A percentile compares a stretch with the other conserved stretches of the same genome.
phyloP scores from a whole-genome alignment of 1,140 invertebrate species.

The Drepana arcuata region DNA sequence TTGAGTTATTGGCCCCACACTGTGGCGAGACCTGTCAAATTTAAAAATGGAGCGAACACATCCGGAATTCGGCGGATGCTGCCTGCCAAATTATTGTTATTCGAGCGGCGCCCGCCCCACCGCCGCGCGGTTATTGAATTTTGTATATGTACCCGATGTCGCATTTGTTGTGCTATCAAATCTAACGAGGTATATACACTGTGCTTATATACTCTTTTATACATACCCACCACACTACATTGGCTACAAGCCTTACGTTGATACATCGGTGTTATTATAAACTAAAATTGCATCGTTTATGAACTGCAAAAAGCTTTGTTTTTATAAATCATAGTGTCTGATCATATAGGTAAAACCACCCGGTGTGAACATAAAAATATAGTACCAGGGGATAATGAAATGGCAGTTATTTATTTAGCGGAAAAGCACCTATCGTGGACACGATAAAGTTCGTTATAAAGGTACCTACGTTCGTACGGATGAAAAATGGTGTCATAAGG shows the following conservation, averaged over 20 bases:
- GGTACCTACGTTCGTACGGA: constrained; percentile 20
- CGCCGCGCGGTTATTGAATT: constrained; percentile 59
- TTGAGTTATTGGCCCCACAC: constrained; percentile 3
- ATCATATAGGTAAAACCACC: no score
- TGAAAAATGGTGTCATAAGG: constrained; percentile 19
- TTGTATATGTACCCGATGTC: constrained; percentile 41
- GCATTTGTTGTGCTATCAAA: constrained; percentile 48
- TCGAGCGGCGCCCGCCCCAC: constrained; percentile 38
- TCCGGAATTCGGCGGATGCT: constrained; percentile 57
- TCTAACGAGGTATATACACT: constrained; percentile 31
- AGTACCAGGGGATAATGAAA: constrained; percentile 4
- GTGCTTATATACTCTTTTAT: background rate
- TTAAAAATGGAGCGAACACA: constrained; percentile 65
- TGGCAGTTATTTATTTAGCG: constrained; percentile 28
- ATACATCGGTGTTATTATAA: no score
- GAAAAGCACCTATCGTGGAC: constrained; percentile 26
- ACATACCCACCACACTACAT: no score
- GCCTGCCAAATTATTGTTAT: constrained; percentile 67
- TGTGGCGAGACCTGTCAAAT: constrained; percentile 52
- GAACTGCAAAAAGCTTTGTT: no score
- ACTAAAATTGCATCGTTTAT: no score
- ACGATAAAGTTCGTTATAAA: constrained; percentile 36
- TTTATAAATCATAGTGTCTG: no score
- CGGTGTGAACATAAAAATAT: no score
- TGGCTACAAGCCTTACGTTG: no score